Conservation (phyloP, 2,113 vertebrate species). For the Pelecanoides urinatrix region DNA sequence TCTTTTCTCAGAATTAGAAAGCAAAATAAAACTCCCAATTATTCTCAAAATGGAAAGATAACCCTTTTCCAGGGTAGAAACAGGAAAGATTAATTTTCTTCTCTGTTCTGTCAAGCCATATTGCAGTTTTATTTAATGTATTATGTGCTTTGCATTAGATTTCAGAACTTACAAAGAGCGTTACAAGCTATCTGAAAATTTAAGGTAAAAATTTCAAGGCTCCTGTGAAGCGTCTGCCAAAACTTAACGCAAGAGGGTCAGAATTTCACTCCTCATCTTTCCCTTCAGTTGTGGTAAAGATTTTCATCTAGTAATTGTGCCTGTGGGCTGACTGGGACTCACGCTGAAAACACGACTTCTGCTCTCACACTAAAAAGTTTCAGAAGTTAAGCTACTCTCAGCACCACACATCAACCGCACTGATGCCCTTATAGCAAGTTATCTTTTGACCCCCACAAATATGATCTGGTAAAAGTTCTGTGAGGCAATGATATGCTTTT, state of each 20-base stretch:
- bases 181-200: not conserved
- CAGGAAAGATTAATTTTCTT: not conserved
- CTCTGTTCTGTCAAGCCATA: not conserved
- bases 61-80: not conserved
- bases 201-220: not conserved
- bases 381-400: not conserved
- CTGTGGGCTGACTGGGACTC: not conserved
- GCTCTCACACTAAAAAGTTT: not conserved
- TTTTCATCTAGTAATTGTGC: conserved; percentile 39
- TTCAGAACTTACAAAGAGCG: not conserved
- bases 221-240: conserved; percentile 6
- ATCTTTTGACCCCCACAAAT: not conserved
- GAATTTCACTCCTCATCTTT: not conserved
- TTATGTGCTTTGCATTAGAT: not conserved
- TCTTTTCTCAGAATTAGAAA: not conserved
- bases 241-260: not conserved
- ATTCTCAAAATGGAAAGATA: conserved; percentile 22
- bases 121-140: conserved; percentile 4
- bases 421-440: not conserved
- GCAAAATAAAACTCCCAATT: conserved; percentile 38
- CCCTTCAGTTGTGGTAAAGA: not conserved
- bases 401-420: not conserved
- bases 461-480: accelerated
- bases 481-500: not conserved
- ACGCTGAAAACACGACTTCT: not conserved